phyloP scores from a whole-genome alignment of 2,113 vertebrate genomes.

The Tauraco erythrolophus region DNA sequence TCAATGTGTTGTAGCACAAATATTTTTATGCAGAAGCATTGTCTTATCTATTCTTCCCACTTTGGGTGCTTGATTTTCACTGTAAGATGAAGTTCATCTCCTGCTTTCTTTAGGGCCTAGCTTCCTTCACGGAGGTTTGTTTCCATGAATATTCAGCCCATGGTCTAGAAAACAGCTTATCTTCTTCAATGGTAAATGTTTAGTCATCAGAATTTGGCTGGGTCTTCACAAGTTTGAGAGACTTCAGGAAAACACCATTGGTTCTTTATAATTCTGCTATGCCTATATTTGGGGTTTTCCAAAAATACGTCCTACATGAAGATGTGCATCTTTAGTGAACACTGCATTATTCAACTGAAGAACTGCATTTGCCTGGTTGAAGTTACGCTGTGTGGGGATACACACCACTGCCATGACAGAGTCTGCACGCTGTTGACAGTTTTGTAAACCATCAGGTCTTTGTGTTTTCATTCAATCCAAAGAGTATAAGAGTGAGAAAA shows the following conservation, averaged over 20 bases:
- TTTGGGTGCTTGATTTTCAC: background rate
- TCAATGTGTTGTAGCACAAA: background rate
- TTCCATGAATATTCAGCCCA: background rate
- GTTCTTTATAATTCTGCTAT: background rate
- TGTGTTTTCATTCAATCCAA: no score
- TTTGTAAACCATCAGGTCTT: background rate
- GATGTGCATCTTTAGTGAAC: background rate
- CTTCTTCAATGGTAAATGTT: background rate
- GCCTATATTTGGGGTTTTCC: background rate
- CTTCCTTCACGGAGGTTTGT: background rate
- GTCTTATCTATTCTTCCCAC: background rate
- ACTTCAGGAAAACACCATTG: background rate
- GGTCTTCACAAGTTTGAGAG: background rate
- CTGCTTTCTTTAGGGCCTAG: background rate
- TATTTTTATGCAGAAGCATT: background rate
- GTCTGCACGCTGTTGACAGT: rapidly evolving
- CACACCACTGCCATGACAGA: background rate
- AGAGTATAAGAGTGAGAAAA: background rate
- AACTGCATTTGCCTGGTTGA: background rate
- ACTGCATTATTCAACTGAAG: background rate
- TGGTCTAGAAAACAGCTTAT: background rate
- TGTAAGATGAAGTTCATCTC: background rate
- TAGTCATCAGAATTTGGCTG: background rate
- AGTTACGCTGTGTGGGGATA: background rate
- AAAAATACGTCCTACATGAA: background rate